Evolutionary conservation across 2,113 vertebrate genomes (phyloP).

Genomic region (Glaucomys volans): DNA sequence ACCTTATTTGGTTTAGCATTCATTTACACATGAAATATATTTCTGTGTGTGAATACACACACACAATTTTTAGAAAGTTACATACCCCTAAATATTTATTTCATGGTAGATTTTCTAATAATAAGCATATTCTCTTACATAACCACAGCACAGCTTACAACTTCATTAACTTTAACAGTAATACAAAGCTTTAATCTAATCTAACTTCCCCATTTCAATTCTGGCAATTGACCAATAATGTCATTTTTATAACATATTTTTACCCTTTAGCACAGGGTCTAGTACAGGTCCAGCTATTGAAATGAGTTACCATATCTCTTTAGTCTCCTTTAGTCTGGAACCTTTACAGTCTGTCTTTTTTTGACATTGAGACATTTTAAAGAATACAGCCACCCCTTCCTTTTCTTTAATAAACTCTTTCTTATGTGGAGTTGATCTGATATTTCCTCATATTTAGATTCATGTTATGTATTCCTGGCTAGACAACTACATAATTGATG

Average conservation of each 20-base stretch:
- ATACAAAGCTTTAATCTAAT: slow-evolving; percentile 1
- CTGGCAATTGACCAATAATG: neutral
- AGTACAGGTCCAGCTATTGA: neutral
- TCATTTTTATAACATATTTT: neutral
- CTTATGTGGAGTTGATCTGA: slow-evolving; percentile 21
- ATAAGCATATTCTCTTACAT: neutral
- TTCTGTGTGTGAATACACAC: neutral
- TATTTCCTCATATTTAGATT: slow-evolving; percentile 47
- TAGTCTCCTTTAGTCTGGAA: slow-evolving; percentile 5
- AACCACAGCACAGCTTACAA: neutral
- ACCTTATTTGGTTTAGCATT: slow-evolving; percentile 25
- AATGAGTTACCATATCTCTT: neutral
- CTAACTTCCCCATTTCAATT: neutral
- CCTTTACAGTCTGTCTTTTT: slow-evolving; percentile 27
- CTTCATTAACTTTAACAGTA: slow-evolving; percentile 11
- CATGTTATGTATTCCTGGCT: neutral
- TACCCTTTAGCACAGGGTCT: neutral
- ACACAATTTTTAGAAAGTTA: neutral
- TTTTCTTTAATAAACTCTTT: slow-evolving; percentile 34
- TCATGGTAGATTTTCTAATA: neutral
- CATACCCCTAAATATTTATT: neutral
- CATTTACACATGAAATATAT: neutral
- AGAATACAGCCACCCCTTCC: neutral
- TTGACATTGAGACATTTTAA: slow-evolving; percentile 19
- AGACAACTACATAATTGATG: slow-evolving; percentile 3